Base-by-base conservation (phyloP, 92 coral and sea anemone genomes). In the Galaxea fascicularis region DNA sequence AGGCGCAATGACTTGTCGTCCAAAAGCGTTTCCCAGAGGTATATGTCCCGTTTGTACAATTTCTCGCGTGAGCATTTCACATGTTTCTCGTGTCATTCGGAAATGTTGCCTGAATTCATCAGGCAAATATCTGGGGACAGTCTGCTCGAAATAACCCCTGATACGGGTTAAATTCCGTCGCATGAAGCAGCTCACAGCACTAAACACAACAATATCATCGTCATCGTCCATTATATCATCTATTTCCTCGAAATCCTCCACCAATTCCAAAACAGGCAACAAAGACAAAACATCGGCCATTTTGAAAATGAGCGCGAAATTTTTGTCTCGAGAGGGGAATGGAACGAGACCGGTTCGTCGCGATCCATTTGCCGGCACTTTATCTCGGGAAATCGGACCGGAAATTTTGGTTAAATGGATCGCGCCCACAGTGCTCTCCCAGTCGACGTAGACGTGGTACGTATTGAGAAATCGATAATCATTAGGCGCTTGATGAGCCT, bases 1-100 rank as follows among this genome's bases (percentile, higher is more conserved):
- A 44, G 83, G 89, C 22, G 87, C 65, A 56, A 89, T 80, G 35
- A 72, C 28, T 25, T 87, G 85, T 45, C 89, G 77, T 71, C 92
- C 94, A 57, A 77, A 72, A 24, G 89, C 25, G 72, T 88, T 84
- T 28, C 87, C 82, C 64, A 84, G 24, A 3, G 87, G 88, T n/a
- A n/a, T n/a, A 71, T 53, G 67, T 47, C 90, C 91, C 18, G 81
- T 81, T 56, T 56, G 82, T 69, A 91, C 44, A 53, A 91, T 81
- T 80, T 84, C 94, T 77, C 64, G 80, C 18, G 83, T 46, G 31
- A 88, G 82, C 44, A 87, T 35, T 58, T 91, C n/a, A n/a, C 57
- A 73, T 4, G 90, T 84, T 76, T 59, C 68, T 69, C 74, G 82
- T 12, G 90, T 80, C 88, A 83, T 58, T 6, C 78, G 69, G 56